phyloP scores from a whole-genome alignment of 1,140 invertebrate species.

The Zaprionus lachaisei region DNA sequence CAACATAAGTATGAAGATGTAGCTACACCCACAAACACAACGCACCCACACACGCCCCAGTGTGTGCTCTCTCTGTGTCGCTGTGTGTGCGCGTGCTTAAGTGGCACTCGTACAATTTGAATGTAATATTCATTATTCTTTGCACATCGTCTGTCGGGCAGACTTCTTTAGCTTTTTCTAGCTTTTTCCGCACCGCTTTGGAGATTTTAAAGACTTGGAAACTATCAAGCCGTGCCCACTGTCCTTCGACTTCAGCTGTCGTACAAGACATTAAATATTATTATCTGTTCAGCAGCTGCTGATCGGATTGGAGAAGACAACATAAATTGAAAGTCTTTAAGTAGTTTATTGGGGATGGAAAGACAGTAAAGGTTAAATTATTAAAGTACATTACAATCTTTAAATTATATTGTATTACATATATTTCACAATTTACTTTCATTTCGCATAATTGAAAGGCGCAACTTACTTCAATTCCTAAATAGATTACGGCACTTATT shows the following conservation, averaged over 20 bases:
- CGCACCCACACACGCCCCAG: background rate
- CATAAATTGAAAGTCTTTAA: background rate
- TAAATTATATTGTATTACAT: no score
- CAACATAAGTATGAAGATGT: conserved; percentile 69
- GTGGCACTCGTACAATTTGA: conserved; percentile 81
- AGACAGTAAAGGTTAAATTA: no score
- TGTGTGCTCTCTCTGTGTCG: background rate
- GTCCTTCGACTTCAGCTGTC: background rate
- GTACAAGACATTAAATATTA: conserved; percentile 8
- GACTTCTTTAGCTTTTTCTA: conserved; percentile 33
- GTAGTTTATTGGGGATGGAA: background rate
- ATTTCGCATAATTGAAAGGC: no score
- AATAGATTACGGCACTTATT: background rate
- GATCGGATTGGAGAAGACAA: background rate
- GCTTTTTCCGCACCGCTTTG: background rate
- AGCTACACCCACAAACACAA: conserved; percentile 21
- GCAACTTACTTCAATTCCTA: background rate
- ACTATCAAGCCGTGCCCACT: conserved; percentile 9
- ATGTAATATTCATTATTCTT: conserved; percentile 83
- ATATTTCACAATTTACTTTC: no score
- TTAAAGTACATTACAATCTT: no score
- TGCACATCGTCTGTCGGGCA: conserved; percentile 68
- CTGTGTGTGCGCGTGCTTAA: conserved; percentile 67
- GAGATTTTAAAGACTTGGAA: conserved; percentile 37
- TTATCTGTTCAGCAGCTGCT: background rate